phyloP scores from a whole-genome alignment of 2,888 invertebrate species.

The Meiosimyza platycephala region DNA sequence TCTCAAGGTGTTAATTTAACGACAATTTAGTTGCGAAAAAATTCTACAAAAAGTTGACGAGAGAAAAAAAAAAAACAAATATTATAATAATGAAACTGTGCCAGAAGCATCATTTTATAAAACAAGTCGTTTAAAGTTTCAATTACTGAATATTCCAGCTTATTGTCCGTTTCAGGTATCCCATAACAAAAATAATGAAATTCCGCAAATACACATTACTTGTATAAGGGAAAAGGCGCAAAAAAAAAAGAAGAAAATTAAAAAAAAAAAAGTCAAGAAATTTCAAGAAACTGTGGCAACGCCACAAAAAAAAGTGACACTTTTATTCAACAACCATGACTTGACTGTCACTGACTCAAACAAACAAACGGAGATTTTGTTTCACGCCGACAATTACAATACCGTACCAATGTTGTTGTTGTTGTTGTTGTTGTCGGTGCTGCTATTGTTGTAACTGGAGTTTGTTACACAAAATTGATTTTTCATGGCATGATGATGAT shows the following conservation, averaged over 20 bases:
- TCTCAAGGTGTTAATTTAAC: no score
- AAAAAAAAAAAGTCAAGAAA: background rate
- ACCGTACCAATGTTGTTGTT: background rate
- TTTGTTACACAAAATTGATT: background rate
- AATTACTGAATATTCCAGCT: no score
- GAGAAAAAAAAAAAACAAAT: no score
- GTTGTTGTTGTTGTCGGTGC: background rate
- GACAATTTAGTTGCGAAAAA: no score
- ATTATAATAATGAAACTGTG: no score
- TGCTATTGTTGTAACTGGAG: background rate
- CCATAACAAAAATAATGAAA: no score
- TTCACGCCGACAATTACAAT: constrained; percentile 9
- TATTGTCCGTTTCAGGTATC: no score
- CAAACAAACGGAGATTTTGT: constrained; percentile 41
- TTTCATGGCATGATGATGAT: background rate
- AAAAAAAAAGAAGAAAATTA: background rate
- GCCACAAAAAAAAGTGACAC: constrained; percentile 57
- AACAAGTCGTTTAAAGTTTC: no score
- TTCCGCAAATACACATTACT: no score
- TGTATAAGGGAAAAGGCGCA: background rate
- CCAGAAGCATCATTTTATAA: no score
- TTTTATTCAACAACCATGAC: constrained; percentile 63
- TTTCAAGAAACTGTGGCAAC: constrained; percentile 30
- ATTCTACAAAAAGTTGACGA: no score
- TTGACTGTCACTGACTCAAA: constrained; percentile 55